These are phyloP conservation scores for Frankliniella fusca DNA, from an alignment of 2,888 invertebrate species.

Conservation along the genomic window DNA sequence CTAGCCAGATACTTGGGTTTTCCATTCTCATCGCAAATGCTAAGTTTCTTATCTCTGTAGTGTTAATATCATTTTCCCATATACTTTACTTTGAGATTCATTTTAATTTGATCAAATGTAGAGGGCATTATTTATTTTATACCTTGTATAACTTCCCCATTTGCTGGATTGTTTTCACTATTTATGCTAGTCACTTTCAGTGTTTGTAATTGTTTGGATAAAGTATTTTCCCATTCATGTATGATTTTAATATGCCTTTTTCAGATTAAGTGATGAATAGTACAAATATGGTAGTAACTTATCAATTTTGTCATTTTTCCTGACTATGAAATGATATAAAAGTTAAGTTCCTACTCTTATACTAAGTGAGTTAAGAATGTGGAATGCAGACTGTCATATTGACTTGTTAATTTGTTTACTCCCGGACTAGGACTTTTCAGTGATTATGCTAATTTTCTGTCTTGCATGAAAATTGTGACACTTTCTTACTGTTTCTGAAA, in stretches of 20 bases:
- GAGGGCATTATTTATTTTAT: not conserved
- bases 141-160: not conserved
- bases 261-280: not conserved
- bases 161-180: not conserved
- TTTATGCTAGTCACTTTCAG: not conserved
- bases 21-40: conserved; percentile 33
- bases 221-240: not conserved
- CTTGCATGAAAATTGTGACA: not conserved
- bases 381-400: not conserved
- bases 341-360: not conserved
- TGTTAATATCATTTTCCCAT: not conserved
- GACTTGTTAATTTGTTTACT: not conserved
- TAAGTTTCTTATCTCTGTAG: not conserved
- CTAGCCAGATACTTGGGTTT: conserved; percentile 37
- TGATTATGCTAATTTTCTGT: not conserved
- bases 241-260: not conserved
- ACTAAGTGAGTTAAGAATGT: not conserved
- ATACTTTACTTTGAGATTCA: not conserved
- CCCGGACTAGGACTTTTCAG: too few species aligned
- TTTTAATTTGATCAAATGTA: not conserved
- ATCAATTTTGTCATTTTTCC: not conserved
- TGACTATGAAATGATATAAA: not conserved
- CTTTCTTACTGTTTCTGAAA: not conserved
- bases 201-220: not conserved
- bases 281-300: not conserved